Percentiles rank a stretch among this genome's conserved stretches.
Conservation (phyloP, 2,113 vertebrate species). For the Solenodon paradoxus region DNA sequence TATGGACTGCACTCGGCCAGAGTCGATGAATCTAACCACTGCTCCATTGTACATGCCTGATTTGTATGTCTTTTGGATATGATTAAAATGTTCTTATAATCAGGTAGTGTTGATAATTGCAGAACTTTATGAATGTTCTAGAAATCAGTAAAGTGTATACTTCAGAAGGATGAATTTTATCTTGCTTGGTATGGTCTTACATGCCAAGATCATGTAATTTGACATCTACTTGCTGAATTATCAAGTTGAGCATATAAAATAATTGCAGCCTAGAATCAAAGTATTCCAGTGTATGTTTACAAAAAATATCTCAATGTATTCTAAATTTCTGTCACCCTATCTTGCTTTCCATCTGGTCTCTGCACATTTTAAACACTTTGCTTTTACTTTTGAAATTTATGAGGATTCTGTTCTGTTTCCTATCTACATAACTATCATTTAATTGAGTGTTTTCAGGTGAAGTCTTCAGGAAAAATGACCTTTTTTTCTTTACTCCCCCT, state of each 20-base stretch:
- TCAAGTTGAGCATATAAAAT: neutral
- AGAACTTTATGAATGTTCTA: neutral
- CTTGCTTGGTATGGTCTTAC: neutral
- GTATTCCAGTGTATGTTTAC: neutral
- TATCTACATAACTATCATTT: neutral
- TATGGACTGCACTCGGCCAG: too few relatives aligned
- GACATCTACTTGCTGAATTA: neutral
- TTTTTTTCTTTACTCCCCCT: neutral
- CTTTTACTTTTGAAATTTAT: neutral
- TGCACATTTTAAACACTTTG: neutral
- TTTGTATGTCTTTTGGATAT: too few relatives aligned
- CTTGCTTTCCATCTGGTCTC: neutral
- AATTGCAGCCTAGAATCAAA: neutral
- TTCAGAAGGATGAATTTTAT: neutral
- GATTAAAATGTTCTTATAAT: neutral
- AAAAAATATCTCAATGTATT: neutral
- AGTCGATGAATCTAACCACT: too few relatives aligned
- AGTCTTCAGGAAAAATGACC: neutral
- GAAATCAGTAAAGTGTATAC: neutral
- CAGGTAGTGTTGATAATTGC: neutral
- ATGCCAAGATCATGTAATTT: neutral
- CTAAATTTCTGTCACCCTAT: neutral
- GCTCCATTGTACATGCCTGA: too few relatives aligned
- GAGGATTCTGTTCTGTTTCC: neutral
- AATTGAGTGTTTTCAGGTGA: neutral